Evolutionary conservation across 2,113 vertebrate species (phyloP).

Genomic region (Triplophysa tibetana): DNA sequence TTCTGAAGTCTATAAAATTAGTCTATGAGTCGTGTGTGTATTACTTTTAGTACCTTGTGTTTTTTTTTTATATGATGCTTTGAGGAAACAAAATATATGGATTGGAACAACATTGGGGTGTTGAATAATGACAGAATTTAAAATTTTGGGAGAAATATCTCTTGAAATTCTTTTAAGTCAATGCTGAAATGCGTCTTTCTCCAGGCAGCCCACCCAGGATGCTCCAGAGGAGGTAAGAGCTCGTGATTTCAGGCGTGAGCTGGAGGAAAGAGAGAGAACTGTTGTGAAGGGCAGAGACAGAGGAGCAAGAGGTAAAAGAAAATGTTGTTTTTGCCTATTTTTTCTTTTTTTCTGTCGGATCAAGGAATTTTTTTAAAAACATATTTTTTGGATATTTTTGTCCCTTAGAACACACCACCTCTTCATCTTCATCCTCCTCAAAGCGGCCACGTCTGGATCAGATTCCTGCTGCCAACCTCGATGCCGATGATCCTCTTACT

Average conservation of each 20-base stretch:
- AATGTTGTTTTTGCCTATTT: background rate
- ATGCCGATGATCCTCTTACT: slow-evolving; percentile 95
- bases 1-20: too few relatives aligned
- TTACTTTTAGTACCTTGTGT: too few relatives aligned
- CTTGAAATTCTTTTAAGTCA: too few relatives aligned
- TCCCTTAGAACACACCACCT: slow-evolving; percentile 88
- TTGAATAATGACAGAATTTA: too few relatives aligned
- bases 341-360: background rate
- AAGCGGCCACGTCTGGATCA: slow-evolving; percentile 96
- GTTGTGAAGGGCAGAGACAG: slow-evolving; percentile 89
- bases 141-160: too few relatives aligned
- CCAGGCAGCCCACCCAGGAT: slow-evolving; percentile 94
- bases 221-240: slow-evolving; percentile 92
- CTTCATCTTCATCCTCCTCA: slow-evolving; percentile 89
- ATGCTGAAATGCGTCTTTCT: background rate
- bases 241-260: slow-evolving; percentile 93
- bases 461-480: slow-evolving; percentile 96
- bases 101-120: too few relatives aligned
- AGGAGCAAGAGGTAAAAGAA: slow-evolving; percentile 83
- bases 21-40: too few relatives aligned
- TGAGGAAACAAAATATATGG: too few relatives aligned
- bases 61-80: too few relatives aligned
- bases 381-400: background rate
- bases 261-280: slow-evolving; percentile 92
- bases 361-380: background rate